Evolutionary conservation across 2,113 vertebrate species (phyloP).

Genomic region (Elanus axillaris): DNA sequence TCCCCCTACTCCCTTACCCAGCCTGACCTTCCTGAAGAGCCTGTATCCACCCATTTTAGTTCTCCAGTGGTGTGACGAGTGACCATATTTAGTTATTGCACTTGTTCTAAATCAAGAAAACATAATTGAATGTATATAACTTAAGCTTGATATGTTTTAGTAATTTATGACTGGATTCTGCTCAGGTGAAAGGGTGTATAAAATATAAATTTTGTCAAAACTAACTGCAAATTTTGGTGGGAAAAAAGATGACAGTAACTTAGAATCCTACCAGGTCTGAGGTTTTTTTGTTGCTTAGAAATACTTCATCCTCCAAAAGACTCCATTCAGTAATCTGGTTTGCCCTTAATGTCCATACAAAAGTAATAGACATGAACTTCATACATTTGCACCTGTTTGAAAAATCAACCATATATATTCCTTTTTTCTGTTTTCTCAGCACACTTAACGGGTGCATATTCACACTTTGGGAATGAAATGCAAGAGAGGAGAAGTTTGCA

Average conservation of each 20-base stretch:
- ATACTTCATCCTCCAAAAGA: background rate
- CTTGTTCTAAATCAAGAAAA: background rate
- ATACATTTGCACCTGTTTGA: background rate
- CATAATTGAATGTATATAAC: background rate
- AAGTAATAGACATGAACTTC: background rate
- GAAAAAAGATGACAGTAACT: no score
- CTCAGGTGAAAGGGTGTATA: background rate
- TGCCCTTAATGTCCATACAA: background rate
- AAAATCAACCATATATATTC: background rate
- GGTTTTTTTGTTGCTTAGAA: fast-evolving
- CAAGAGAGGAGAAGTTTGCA: fast-evolving
- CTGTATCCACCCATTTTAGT: background rate
- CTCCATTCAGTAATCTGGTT: background rate
- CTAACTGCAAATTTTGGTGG: background rate
- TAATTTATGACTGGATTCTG: background rate
- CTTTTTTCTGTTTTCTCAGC: background rate
- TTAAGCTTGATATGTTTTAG: background rate
- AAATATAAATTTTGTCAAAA: background rate
- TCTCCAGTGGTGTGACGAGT: background rate
- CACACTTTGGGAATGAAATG: background rate
- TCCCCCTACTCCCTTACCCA: background rate
- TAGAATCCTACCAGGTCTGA: background rate
- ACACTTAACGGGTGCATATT: background rate
- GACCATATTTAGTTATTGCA: background rate
- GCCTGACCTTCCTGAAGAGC: background rate